Evolutionary conservation across 2,113 vertebrate species (phyloP).

Genomic region (Podiceps cristatus): DNA sequence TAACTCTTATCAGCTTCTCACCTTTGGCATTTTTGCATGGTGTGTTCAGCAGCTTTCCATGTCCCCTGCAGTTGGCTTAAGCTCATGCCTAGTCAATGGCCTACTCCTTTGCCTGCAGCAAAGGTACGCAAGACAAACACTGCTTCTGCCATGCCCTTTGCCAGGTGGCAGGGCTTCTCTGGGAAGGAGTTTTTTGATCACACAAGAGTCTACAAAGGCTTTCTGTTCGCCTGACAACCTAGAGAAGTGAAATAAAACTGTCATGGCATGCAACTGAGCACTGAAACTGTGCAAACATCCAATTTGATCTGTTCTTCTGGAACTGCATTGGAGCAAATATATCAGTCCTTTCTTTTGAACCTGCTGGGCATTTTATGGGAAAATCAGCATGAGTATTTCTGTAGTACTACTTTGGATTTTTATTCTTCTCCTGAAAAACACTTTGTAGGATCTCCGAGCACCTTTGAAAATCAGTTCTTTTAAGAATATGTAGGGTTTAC

Average conservation of each 20-base stretch:
- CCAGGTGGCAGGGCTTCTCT: neutral
- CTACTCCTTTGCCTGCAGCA: neutral
- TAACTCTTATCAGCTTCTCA: neutral
- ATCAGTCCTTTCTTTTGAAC: neutral
- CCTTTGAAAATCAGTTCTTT: neutral
- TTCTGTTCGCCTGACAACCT: neutral
- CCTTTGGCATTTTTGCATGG: neutral
- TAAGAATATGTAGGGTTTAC: neutral
- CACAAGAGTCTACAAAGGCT: neutral
- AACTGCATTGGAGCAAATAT: neutral
- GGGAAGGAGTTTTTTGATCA: neutral
- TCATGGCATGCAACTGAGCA: neutral
- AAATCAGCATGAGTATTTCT: neutral
- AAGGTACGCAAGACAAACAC: neutral
- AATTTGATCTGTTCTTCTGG: neutral
- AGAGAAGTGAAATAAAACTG: constrained; percentile 4
- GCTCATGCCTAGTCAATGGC: neutral
- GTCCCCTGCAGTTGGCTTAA: neutral
- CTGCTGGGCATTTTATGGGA: constrained; percentile 16
- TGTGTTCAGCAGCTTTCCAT: no score
- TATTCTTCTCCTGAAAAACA: neutral
- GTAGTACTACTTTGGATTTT: neutral
- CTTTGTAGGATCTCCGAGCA: neutral
- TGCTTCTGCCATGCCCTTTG: neutral
- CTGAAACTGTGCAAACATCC: neutral